A percentile compares a stretch with the other conserved stretches of the same genome.
Conservation (phyloP, 2,797 vertebrate genomes). For the Glossophaga mutica region DNA sequence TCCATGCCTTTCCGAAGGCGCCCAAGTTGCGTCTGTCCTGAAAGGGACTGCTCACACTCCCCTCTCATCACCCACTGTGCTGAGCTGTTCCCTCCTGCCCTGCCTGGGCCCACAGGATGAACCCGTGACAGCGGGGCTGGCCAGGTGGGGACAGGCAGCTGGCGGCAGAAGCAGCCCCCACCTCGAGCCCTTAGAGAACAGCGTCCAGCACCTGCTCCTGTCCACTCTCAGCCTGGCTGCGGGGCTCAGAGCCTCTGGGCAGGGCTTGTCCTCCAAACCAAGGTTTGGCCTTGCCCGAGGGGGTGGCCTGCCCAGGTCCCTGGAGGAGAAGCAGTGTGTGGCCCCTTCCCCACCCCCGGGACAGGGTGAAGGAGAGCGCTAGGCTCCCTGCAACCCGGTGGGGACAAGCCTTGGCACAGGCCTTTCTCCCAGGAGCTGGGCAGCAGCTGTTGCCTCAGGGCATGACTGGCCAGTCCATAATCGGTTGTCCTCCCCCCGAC, state of each 20-base stretch:
- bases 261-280: background rate
- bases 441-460: background rate
- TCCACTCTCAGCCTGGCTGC: rapidly evolving
- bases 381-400: background rate
- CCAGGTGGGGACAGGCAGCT: background rate
- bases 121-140: background rate
- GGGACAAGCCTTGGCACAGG: rapidly evolving
- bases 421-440: background rate
- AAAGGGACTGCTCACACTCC: background rate
- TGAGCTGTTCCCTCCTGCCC: rapidly evolving
- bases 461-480: background rate
- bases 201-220: background rate
- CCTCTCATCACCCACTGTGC: background rate
- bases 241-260: background rate
- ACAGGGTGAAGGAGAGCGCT: background rate
- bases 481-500: background rate
- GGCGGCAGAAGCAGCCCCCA: background rate
- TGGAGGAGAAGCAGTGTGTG: rapidly evolving
- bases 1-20: too few relatives aligned
- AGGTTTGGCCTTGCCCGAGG: background rate
- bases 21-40: rapidly evolving
- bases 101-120: background rate
- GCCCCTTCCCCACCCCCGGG: background rate
- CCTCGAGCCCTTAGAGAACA: rapidly evolving
- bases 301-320: background rate